These are phyloP conservation scores for Drosophila crucigera DNA, from an alignment of 2,888 invertebrate species.

Conservation along the genomic window DNA sequence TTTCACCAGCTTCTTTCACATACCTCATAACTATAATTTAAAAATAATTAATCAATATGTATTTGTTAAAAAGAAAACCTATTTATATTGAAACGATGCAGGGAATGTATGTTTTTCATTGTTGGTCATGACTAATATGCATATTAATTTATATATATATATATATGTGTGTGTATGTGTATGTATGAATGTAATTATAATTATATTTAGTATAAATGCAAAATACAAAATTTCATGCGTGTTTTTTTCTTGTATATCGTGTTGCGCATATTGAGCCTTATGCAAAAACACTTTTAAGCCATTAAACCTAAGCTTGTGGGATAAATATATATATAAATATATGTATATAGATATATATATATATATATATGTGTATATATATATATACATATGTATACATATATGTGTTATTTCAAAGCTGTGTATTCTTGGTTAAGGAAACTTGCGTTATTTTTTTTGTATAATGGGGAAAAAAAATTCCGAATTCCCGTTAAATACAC, in stretches of 20 bases:
- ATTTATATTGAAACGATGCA: slow-evolving; percentile 22
- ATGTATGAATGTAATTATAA: slow-evolving; percentile 41
- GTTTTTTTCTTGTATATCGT: slow-evolving; percentile 32
- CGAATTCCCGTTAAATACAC: slow-evolving; percentile 31
- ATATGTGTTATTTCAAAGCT: slow-evolving; percentile 31
- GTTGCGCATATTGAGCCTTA: slow-evolving; percentile 42
- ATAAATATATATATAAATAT: slow-evolving; percentile 11
- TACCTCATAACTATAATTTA: slow-evolving; percentile 17
- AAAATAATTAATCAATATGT: slow-evolving; percentile 36
- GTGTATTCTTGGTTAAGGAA: slow-evolving; percentile 52
- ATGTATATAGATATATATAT: slow-evolving; percentile 17
- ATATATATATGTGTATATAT: slow-evolving; percentile 22
- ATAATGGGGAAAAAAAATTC: slow-evolving; percentile 18
- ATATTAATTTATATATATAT: slow-evolving; percentile 25
- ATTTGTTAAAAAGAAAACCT: slow-evolving; percentile 22
- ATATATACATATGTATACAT: slow-evolving; percentile 29
- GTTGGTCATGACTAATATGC: slow-evolving; percentile 41
- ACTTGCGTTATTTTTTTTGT: slow-evolving; percentile 43
- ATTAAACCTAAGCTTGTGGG: slow-evolving; percentile 33
- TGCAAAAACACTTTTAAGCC: slow-evolving; percentile 26
- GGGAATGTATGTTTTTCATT: slow-evolving; percentile 45
- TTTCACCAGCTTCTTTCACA: neutral
- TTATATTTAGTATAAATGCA: slow-evolving; percentile 63
- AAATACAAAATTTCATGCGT: slow-evolving; percentile 59
- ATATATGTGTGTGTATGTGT: neutral